phyloP scores from a whole-genome alignment of 1,140 invertebrate genomes.

The Drosophila orosa region DNA sequence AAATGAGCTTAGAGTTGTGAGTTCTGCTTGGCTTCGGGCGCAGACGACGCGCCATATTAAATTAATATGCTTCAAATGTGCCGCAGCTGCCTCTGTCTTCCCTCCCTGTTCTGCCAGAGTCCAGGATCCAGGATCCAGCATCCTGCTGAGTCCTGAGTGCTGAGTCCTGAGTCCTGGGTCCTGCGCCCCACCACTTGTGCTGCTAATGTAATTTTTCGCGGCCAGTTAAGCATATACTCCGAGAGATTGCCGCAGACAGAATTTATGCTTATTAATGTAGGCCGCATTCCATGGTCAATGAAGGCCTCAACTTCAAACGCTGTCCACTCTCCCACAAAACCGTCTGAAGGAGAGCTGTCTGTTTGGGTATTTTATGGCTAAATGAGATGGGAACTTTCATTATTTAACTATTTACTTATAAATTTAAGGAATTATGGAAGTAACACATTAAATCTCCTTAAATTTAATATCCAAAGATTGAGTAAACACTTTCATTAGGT shows the following conservation, averaged over 20 bases:
- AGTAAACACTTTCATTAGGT: too few relatives aligned
- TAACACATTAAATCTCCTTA: too few relatives aligned
- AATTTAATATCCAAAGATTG: not conserved
- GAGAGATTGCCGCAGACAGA: conserved; percentile 53
- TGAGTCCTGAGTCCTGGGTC: not conserved
- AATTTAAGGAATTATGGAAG: not conserved
- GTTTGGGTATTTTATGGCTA: not conserved
- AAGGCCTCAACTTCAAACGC: conserved; percentile 37
- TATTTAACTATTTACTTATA: not conserved
- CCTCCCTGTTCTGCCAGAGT: not conserved
- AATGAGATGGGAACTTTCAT: not conserved
- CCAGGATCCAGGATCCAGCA: not conserved
- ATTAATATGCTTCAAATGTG: conserved; percentile 61
- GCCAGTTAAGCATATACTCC: conserved; percentile 47
- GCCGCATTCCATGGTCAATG: conserved; percentile 48
- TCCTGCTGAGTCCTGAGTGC: not conserved
- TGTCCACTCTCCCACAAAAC: conserved; percentile 22
- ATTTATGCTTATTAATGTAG: conserved; percentile 75
- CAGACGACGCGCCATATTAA: conserved; percentile 49
- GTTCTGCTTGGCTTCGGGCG: conserved; percentile 14
- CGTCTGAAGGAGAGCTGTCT: not conserved
- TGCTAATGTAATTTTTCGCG: conserved; percentile 61
- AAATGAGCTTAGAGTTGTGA: conserved; percentile 58
- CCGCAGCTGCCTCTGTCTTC: conserved; percentile 13
- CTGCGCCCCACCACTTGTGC: conserved; percentile 10